Evolutionary conservation across 2,888 invertebrate species (phyloP).

Genomic region (Frankliniella intonsa): DNA sequence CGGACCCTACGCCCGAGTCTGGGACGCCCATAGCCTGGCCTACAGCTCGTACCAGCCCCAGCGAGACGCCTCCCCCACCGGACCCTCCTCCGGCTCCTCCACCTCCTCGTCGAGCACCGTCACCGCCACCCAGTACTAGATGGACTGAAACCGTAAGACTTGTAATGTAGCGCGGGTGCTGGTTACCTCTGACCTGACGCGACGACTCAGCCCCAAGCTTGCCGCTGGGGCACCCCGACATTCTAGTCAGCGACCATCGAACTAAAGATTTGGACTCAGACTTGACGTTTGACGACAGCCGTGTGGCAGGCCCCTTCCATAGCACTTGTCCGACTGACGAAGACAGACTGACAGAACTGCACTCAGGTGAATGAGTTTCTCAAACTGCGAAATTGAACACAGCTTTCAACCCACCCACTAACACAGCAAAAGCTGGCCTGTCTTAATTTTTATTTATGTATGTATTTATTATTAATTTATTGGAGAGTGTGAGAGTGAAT

Average conservation of each 20-base stretch:
- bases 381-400: not conserved
- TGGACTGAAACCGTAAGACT: not conserved
- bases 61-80: constrained; percentile 54
- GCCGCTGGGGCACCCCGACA: not conserved
- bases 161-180: not conserved
- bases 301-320: not conserved
- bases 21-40: constrained; percentile 49
- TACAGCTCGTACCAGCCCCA: constrained; percentile 49
- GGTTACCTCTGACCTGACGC: not conserved
- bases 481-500: not conserved
- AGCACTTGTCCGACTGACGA: not conserved
- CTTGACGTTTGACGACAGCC: not conserved
- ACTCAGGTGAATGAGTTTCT: not conserved
- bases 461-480: constrained; percentile 5
- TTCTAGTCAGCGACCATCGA: not conserved
- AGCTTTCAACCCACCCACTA: not conserved
- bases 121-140: constrained; percentile 12
- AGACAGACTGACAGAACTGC: not conserved
- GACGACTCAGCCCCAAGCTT: not conserved
- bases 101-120: not conserved
- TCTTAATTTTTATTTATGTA: not conserved
- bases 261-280: not conserved
- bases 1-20: constrained; percentile 74
- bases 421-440: not conserved
- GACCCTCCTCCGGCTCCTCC: not conserved